phyloP scores from a whole-genome alignment of 2,113 vertebrate genomes.

The Ondatra zibethicus region DNA sequence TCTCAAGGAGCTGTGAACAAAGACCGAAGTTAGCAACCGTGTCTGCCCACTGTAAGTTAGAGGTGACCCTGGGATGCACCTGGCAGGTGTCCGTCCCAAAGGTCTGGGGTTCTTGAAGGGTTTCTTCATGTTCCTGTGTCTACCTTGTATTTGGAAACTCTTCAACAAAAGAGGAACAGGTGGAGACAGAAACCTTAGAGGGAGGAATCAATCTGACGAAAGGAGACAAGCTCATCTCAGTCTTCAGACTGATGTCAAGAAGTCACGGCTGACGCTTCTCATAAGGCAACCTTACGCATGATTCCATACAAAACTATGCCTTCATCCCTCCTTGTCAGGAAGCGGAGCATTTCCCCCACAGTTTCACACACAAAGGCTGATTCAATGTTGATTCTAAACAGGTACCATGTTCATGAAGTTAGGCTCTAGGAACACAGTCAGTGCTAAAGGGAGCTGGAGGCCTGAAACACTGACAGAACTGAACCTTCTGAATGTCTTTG shows the following conservation, averaged over 20 bases:
- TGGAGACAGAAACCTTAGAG: not conserved
- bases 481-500: not conserved
- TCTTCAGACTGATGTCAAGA: not conserved
- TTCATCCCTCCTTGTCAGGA: not conserved
- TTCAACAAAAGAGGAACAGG: conserved; percentile 20
- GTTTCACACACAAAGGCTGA: not conserved
- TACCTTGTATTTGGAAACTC: conserved; percentile 24
- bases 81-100: not conserved
- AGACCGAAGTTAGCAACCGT: not conserved
- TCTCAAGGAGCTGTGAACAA: not conserved
- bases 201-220: not conserved
- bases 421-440: not conserved
- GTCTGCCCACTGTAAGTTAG: too few species aligned
- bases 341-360: not conserved
- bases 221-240: not conserved
- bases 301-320: not conserved
- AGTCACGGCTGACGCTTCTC: not conserved
- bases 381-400: not conserved
- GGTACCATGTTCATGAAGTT: not conserved
- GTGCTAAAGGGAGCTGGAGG: not conserved
- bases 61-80: too few species aligned
- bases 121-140: not conserved
- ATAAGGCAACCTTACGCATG: not conserved
- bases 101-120: not conserved
- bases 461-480: not conserved